Evolutionary conservation across 1,140 invertebrate genomes (phyloP).

Genomic region (Stegodyphus mimosarum): DNA sequence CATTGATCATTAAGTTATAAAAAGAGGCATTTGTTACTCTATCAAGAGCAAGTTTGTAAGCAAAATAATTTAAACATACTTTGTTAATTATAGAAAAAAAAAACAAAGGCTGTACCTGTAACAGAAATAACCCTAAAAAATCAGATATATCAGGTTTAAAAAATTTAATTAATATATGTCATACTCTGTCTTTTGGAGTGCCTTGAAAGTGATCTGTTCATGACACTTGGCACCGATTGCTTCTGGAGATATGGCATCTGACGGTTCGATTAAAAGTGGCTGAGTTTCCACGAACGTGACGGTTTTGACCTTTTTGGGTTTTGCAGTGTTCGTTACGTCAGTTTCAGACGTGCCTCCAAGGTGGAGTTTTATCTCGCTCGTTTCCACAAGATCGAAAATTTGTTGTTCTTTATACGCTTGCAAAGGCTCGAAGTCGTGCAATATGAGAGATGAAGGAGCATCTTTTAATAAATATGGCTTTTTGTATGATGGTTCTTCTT

Average conservation of each 20-base stretch:
- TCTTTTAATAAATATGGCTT: slow-evolving; percentile 47
- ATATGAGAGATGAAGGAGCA: slow-evolving; percentile 41
- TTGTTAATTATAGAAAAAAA: too few species aligned
- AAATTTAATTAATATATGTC: background rate
- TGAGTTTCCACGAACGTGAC: slow-evolving; percentile 39
- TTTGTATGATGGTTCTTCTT: slow-evolving; percentile 37
- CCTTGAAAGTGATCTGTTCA: slow-evolving; percentile 14
- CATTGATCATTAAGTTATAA: too few species aligned
- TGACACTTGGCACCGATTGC: background rate
- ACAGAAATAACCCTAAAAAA: too few species aligned
- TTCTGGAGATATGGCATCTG: background rate
- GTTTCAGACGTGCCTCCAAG: slow-evolving; percentile 7
- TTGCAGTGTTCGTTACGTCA: slow-evolving; percentile 5
- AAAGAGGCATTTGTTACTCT: too few species aligned
- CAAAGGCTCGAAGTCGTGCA: slow-evolving; percentile 35
- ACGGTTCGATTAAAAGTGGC: slow-evolving; percentile 21
- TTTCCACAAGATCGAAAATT: slow-evolving; percentile 44
- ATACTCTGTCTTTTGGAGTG: slow-evolving; percentile 15
- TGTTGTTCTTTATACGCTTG: slow-evolving; percentile 22
- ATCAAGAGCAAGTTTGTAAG: too few species aligned
- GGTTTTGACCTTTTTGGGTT: slow-evolving; percentile 27
- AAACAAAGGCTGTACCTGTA: too few species aligned
- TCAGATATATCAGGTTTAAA: too few species aligned
- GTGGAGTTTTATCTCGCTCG: slow-evolving; percentile 21
- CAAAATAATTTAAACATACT: too few species aligned